Base-by-base conservation (phyloP, 2,113 vertebrate genomes). In the Pangasianodon gigas region DNA sequence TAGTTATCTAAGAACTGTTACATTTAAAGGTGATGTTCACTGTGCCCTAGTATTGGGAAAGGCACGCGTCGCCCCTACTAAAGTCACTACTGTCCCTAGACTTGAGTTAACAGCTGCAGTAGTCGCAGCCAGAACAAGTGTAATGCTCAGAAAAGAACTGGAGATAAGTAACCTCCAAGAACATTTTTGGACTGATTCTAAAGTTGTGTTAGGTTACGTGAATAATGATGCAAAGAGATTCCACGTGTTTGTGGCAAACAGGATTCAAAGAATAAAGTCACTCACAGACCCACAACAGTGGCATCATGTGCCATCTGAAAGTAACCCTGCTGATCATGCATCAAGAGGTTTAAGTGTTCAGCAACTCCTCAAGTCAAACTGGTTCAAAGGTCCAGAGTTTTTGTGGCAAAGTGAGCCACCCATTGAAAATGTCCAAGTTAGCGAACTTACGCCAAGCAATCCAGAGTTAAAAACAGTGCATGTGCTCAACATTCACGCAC, bases 241-340 rank as follows among this genome's bases (percentile, higher is more conserved):
- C 48, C 86, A 90, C 80, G 87, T 90, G 9, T 90, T 90, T 75
- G 89, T 90, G 65, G 89, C 62, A 9, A 92, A 92, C n/a, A n/a
- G n/a, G n/a, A n/a, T n/a, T n/a, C n/a, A n/a, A n/a, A n/a, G n/a
- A n/a, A n/a, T n/a, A n/a, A 41, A 21, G 54, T n/a, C n/a, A n/a
- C n/a, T n/a, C n/a, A n/a, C n/a, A n/a, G n/a, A n/a, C n/a, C n/a
- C n/a, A n/a, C 89, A 77, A 37, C 16, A 69, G 16, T 65, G 19
- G 60, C 58, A 3, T 18, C 6, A 6, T 58, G 56, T 58, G 56
- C 56, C 3, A 0, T 85, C 58, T 7, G 4, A 67, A n/a, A 2
- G 24, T 16, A 85, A 85, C 6, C 84, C 84, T 11, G 56, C 18
- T 0, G 58, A 85, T 14, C 60, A 65, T 48, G 71, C 74, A 10